These are phyloP conservation scores for Hyphantria cunea DNA, from an alignment of 1,140 invertebrate species.

Conservation along the genomic window DNA sequence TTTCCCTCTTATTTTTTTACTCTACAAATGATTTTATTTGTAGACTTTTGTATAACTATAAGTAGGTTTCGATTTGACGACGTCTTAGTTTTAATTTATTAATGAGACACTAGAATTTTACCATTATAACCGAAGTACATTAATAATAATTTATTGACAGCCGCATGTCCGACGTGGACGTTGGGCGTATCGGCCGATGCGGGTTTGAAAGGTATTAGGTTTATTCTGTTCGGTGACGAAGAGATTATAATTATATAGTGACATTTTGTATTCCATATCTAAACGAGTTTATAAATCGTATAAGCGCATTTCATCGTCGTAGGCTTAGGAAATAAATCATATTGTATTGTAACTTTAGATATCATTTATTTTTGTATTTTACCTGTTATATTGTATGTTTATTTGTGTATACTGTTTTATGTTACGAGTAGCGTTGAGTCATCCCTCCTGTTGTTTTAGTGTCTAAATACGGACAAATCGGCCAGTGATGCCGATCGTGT, in stretches of 20 bases:
- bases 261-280: no score
- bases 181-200: slow-evolving; percentile 26
- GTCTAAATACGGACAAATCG: no score
- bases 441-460: no score
- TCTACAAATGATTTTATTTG: slow-evolving; percentile 79
- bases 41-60: slow-evolving; percentile 68
- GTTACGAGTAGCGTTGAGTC: no score
- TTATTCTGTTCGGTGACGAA: slow-evolving; percentile 7
- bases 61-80: slow-evolving; percentile 68
- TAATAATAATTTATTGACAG: slow-evolving; percentile 31
- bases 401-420: no score
- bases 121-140: slow-evolving; percentile 34
- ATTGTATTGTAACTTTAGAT: no score
- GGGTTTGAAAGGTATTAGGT: slow-evolving; percentile 32
- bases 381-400: no score
- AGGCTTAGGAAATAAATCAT: no score
- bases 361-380: no score
- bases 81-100: slow-evolving; percentile 51
- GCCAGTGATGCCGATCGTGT: no score
- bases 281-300: no score
- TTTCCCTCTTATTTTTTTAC: slow-evolving; percentile 78
- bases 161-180: slow-evolving; percentile 1
- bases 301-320: no score
- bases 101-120: slow-evolving; percentile 31
- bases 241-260: slow-evolving; percentile 31